Percentiles rank a stretch among this genome's conserved stretches.
Conservation (phyloP, 37 sponge, comb jelly and placozoan species). For the Beroe ovata region DNA sequence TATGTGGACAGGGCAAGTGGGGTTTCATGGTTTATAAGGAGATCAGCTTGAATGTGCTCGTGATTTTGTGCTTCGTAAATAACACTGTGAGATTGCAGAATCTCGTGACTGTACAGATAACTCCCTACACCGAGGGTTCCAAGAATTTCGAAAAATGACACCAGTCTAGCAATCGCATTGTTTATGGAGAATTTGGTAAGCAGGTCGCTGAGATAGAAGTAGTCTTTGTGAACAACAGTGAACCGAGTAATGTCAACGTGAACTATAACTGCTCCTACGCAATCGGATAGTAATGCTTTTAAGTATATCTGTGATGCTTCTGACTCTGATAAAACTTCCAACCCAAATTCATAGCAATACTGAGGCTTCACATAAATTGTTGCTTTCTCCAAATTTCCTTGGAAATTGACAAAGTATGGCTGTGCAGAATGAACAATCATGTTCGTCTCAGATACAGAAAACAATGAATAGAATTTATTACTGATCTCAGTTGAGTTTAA, state of each 20-base stretch:
- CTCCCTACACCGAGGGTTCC: neutral
- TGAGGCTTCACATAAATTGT: conserved; percentile 12
- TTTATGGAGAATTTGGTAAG: neutral
- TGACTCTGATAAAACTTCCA: neutral
- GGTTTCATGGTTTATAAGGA: neutral
- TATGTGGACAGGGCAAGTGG: neutral
- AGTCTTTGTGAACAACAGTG: conserved; percentile 3
- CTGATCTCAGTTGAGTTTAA: neutral
- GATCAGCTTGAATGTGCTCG: conserved; percentile 54
- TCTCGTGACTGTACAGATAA: neutral
- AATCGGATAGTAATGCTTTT: neutral
- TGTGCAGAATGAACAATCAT: conserved; percentile 32
- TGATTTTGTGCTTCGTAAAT: neutral
- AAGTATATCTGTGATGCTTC: neutral
- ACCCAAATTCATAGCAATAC: conserved; percentile 42
- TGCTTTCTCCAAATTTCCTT: conserved; percentile 3
- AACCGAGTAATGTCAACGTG: conserved; percentile 3
- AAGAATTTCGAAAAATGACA: neutral
- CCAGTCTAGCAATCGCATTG: neutral
- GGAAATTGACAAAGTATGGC: neutral
- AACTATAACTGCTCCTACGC: conserved; percentile 32
- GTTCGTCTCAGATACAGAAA: neutral
- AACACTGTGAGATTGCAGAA: neutral
- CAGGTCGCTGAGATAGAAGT: neutral
- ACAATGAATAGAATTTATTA: neutral